Evolutionary conservation across 2,888 invertebrate genomes (phyloP).

Genomic region (Andrena dorsata): DNA sequence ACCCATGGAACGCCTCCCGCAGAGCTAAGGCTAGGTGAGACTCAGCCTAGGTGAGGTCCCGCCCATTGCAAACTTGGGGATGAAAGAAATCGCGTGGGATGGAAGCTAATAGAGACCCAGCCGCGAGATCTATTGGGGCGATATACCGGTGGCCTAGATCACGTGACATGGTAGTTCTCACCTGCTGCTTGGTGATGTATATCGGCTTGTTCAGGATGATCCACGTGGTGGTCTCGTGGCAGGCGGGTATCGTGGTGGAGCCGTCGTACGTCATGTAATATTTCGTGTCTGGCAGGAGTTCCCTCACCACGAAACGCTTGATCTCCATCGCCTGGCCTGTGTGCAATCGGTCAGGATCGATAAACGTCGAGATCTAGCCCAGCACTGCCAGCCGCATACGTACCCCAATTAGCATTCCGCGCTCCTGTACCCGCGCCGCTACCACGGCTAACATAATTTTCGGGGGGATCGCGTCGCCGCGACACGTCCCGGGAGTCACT

Average conservation of each 20-base stretch:
- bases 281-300: slow-evolving; percentile 96
- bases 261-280: slow-evolving; percentile 99
- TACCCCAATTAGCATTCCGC: slow-evolving; percentile 59
- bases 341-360: slow-evolving; percentile 78
- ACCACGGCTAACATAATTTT: slow-evolving; percentile 19
- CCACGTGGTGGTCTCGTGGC: slow-evolving; percentile 99
- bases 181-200: slow-evolving; percentile 99
- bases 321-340: slow-evolving; percentile 94
- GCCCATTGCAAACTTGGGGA: not conserved
- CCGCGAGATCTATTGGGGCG: not conserved
- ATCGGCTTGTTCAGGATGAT: slow-evolving; percentile 99
- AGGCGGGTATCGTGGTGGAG: slow-evolving; percentile 98
- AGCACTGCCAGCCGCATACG: slow-evolving; percentile 56
- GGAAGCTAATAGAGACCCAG: not conserved
- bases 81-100: not conserved
- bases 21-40: not conserved
- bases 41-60: too few species aligned
- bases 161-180: slow-evolving; percentile 83
- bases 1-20: not conserved
- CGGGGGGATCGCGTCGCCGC: slow-evolving; percentile 14
- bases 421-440: slow-evolving; percentile 39
- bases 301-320: slow-evolving; percentile 93
- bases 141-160: not conserved
- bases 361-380: slow-evolving; percentile 66
- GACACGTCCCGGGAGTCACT: slow-evolving; percentile 23